phyloP scores from a whole-genome alignment of 1,140 invertebrate species.

The Lepidurus apus region DNA sequence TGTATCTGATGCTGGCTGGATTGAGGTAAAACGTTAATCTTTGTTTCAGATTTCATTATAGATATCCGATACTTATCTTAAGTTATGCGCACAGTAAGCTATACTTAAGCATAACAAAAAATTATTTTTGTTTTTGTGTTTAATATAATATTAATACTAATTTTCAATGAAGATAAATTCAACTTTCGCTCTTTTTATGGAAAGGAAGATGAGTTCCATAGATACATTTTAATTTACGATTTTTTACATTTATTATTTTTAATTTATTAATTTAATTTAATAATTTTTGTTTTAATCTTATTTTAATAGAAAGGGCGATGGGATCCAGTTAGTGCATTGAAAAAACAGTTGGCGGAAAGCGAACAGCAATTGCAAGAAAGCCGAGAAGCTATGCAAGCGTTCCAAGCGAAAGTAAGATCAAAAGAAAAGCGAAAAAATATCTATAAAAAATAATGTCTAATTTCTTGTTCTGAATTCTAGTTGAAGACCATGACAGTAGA shows the following conservation, averaged over 20 bases:
- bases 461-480: conserved; percentile 37
- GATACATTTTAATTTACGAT: not conserved
- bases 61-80: not conserved
- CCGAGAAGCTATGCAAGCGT: conserved; percentile 56
- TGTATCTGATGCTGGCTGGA: conserved; percentile 72
- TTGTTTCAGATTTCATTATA: not conserved
- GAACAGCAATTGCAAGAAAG: conserved; percentile 67
- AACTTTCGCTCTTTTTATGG: too few relatives aligned
- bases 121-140: too few relatives aligned
- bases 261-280: not conserved
- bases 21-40: conserved; percentile 54
- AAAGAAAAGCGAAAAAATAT: conserved; percentile 44
- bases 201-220: too few relatives aligned
- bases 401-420: conserved; percentile 56
- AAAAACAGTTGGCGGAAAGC: conserved; percentile 76
- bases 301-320: conserved; percentile 59
- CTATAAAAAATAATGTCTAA: conserved; percentile 42
- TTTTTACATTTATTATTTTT: not conserved
- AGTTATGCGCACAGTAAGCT: too few relatives aligned
- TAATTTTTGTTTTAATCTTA: conserved; percentile 24
- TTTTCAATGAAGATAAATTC: too few relatives aligned
- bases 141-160: too few relatives aligned
- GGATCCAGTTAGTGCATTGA: conserved; percentile 75
- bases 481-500: conserved; percentile 69
- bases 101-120: too few relatives aligned